Conservation (phyloP, 2,113 vertebrate species). For the Girardinichthys multiradiatus region DNA sequence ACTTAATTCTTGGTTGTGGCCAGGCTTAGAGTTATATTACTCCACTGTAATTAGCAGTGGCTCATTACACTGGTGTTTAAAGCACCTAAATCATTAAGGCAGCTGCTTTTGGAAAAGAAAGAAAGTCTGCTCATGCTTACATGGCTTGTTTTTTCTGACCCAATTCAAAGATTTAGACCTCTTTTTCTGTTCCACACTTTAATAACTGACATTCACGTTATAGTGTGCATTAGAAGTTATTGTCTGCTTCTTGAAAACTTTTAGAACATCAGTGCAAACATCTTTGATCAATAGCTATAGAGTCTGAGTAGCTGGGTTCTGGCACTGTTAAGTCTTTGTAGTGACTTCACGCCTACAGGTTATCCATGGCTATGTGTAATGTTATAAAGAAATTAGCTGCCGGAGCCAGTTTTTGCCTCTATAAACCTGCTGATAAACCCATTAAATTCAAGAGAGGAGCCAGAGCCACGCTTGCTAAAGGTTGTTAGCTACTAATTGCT, state of each 20-base stretch:
- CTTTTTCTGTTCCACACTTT: constrained; percentile 8
- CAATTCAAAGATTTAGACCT: constrained; percentile 7
- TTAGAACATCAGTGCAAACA: constrained; percentile 30
- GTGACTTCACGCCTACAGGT: constrained; percentile 66
- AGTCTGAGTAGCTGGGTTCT: constrained; percentile 38
- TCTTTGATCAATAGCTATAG: constrained; percentile 43
- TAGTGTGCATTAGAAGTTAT: constrained; percentile 3
- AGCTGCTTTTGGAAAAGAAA: constrained; percentile 38
- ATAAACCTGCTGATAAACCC: constrained; percentile 79
- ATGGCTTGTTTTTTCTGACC: constrained; percentile 32
- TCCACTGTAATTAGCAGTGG: constrained; percentile 31
- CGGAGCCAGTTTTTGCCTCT: constrained; percentile 72
- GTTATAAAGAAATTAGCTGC: constrained; percentile 58
- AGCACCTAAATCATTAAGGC: constrained; percentile 47
- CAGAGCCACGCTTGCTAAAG: constrained; percentile 56
- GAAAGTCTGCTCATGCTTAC: constrained; percentile 6
- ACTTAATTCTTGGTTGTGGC: constrained; percentile 34
- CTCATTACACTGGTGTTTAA: constrained; percentile 54
- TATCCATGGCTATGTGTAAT: constrained; percentile 51
- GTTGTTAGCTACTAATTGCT: constrained; percentile 79
- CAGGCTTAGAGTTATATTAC: constrained; percentile 21
- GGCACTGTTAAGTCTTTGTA: constrained; percentile 58
- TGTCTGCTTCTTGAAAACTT: constrained; percentile 15
- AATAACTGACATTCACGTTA: constrained; percentile 7
- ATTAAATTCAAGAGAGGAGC: constrained; percentile 61